Evolutionary conservation across 1,140 invertebrate species (phyloP), one percentile per base, ranked within the genome.

Genomic region (Bombus difficillimus): DNA sequence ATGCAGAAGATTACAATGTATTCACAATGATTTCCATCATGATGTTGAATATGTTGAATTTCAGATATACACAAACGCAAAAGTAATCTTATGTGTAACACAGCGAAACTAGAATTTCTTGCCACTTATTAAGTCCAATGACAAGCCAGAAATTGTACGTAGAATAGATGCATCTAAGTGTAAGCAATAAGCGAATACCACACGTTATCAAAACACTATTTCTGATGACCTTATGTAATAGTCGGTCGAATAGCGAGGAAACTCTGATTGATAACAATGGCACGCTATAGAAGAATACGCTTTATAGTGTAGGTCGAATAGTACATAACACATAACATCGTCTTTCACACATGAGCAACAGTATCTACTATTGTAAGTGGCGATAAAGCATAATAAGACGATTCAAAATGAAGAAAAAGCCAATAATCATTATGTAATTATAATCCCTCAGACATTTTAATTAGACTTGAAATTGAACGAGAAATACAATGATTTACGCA

Each of bases 291-390:
- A 53, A 22, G 18, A 8, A 2, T 53, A 53, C 1, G 8, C 5
- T 47, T 47, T 53, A 22, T 12, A 62, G 28, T 62, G 28, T 12
- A 28, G 1, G 4, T 13, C 3, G 59, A 13, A 3, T 13, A n/a
- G 3, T 28, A 53, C 5, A 22, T 10, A 62, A 13, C 2, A n/a
- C 59, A 4, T 62, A 5, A n/a, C 10, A 22, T 13, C 1, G 59
- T 1, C 0, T 12, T 62, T n/a, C 47, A 3, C 1, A 53, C 3
- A 53, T 13, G 3, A 4, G 4, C 59, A 62, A n/a, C 3, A 1
- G 59, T 13, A 62, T 5, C 3, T 22, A 12, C 1, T 13, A 2
- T 13, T 0, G 0, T 0, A 47, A 62, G 1, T 13, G 4, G 3
- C 10, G 57, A 62, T 62, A 12, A 62, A 13, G 28, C 4, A n/a